Conservation (phyloP, 2,113 vertebrate species). For the Nothobranchius furzeri region DNA sequence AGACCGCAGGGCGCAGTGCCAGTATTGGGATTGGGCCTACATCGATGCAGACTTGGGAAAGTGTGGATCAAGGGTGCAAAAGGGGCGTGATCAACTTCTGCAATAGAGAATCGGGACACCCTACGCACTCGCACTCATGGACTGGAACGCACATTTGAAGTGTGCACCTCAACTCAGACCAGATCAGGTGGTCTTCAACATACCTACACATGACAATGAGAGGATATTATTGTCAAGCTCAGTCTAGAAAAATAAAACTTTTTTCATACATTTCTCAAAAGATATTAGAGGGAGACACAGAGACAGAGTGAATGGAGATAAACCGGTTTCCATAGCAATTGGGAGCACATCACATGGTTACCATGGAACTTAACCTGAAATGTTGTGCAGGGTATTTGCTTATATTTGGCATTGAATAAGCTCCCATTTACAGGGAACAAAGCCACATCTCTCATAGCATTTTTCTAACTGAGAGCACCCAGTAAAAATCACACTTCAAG, state of each 20-base stretch:
- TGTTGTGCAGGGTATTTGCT: conserved; percentile 54
- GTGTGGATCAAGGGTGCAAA: too few species aligned
- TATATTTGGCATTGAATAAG: conserved; percentile 46
- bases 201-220: not conserved
- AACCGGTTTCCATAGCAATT: conserved; percentile 72
- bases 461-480: conserved; percentile 5
- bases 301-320: conserved; percentile 16
- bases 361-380: conserved; percentile 68
- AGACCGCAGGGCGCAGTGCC: too few species aligned
- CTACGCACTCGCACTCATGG: too few species aligned
- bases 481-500: conserved; percentile 4
- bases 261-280: conserved; percentile 44
- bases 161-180: too few species aligned
- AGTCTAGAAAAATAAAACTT: conserved; percentile 14
- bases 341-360: conserved; percentile 71
- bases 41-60: too few species aligned
- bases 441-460: conserved; percentile 11
- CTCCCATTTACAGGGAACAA: conserved; percentile 28
- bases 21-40: too few species aligned
- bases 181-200: too few species aligned
- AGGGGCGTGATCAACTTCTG: too few species aligned
- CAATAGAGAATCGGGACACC: too few species aligned
- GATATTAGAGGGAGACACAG: conserved; percentile 19
- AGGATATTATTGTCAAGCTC: too few species aligned
- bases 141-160: too few species aligned